Evolutionary conservation across 2,113 vertebrate genomes (phyloP).

Genomic region (Coptodon rendalli): DNA sequence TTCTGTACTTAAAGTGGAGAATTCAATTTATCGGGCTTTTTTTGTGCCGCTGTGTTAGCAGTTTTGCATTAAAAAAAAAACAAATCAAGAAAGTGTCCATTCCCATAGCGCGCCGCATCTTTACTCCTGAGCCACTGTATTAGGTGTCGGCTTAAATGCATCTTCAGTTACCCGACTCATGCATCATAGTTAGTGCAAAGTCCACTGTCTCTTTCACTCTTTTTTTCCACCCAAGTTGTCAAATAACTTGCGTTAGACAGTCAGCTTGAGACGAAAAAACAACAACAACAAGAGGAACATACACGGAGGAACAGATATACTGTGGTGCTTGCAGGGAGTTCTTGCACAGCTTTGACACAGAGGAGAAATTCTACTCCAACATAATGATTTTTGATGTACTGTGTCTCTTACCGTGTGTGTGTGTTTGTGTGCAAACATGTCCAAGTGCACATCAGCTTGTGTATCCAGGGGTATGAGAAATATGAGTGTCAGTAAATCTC

Average conservation of each 20-base stretch:
- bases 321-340: not conserved
- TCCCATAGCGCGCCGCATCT: not conserved
- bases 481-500: not conserved
- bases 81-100: not conserved
- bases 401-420: not conserved
- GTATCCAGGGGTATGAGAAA: not conserved
- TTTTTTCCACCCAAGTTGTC: not conserved
- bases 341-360: not conserved
- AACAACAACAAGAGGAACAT: not conserved
- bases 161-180: not conserved
- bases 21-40: not conserved
- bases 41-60: not conserved
- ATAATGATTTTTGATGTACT: not conserved
- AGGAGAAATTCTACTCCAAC: not conserved
- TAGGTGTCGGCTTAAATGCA: not conserved
- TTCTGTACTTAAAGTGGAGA: not conserved
- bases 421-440: not conserved
- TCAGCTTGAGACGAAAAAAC: not conserved
- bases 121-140: not conserved
- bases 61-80: not conserved
- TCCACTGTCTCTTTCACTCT: not conserved
- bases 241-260: not conserved
- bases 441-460: not conserved
- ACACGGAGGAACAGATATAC: not conserved
- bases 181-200: not conserved